Evolutionary conservation across 2,888 invertebrate genomes (phyloP), one percentile per base, ranked within the genome.

Genomic region (Rhagium mordax): DNA sequence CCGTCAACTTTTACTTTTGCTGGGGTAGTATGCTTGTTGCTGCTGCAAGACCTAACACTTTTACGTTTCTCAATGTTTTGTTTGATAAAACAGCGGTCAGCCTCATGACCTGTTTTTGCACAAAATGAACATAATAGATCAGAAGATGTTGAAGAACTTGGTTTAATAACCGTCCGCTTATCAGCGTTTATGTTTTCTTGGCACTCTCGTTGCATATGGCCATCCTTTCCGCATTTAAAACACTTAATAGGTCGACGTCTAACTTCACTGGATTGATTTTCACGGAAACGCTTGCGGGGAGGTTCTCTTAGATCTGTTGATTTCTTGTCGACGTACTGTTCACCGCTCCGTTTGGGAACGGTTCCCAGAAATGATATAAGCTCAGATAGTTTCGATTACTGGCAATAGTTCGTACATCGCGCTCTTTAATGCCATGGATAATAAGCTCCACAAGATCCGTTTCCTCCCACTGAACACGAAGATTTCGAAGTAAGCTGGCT

Each of bases 361-460:
- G 68, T 21, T 7, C 69, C 18, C 20, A 72, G 10, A 62, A 70
- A 70, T 8, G 72, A 2, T 53, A 72, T 61, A 10, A 72, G 48
- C 6, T 72, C 72, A 62, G 21, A 64, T 71, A 1, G 64, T 53
- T 16, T 13, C 33, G 66, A 74, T 60, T 61, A 67, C 20, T 24
- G 29, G 33, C 49, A 61, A 57, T n/a, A 15, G 29, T 29, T 67
- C 68, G 16, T 67, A 71, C 13, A 74, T 24, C 27, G 55, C n/a
- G 16, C n/a, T 72, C 74, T 5, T 57, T 13, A 72, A 74, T 71
- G n/a, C 74, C 74, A 48, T 71, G 60, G 18, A 67, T 48, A 53
- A 61, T 71, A 13, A 74, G 48, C 24, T 74, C 74, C 1, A 74
- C 51, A n/a, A 72, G 41, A 55, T 73, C 70, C 20, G 57, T 13